These are phyloP conservation scores for Pteromalus puparum DNA, from an alignment of 1,140 invertebrate genomes.

Conservation along the genomic window DNA sequence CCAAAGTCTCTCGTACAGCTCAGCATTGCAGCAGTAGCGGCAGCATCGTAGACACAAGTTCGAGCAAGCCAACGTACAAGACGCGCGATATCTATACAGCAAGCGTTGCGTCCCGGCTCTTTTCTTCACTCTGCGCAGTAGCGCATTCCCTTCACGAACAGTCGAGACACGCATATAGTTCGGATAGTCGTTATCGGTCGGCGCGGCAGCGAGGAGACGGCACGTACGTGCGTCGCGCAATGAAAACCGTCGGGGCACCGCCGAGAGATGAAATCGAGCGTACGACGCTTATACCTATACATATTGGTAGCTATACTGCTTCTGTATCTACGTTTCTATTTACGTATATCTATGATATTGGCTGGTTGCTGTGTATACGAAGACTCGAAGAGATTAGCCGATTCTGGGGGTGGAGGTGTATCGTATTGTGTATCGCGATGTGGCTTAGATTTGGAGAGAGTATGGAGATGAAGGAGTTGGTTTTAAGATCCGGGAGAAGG, in stretches of 20 bases:
- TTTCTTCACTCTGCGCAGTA: background rate
- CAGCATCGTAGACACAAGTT: too few relatives aligned
- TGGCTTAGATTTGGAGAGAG: background rate
- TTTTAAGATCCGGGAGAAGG: background rate
- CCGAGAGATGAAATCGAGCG: background rate
- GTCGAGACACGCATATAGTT: slow-evolving; percentile 9
- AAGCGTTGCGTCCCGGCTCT: background rate
- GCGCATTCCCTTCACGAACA: slow-evolving; percentile 3
- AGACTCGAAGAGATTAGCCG: background rate
- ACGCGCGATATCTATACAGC: background rate
- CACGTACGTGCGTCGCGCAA: slow-evolving; percentile 4
- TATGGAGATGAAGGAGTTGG: background rate
- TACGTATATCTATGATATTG: background rate
- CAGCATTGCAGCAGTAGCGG: too few relatives aligned
- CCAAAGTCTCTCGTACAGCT: too few relatives aligned
- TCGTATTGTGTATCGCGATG: background rate
- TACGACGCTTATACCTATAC: background rate
- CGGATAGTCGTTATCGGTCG: slow-evolving; percentile 19
- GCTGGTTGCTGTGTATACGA: background rate
- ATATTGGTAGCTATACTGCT: background rate
- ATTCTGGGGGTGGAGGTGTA: background rate
- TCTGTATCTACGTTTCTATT: background rate
- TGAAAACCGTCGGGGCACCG: background rate
- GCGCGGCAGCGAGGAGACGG: background rate
- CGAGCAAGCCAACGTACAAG: background rate